These are phyloP conservation scores for Hemichromis elongatus DNA, from an alignment of 2,113 vertebrate genomes.

Conservation along the genomic window DNA sequence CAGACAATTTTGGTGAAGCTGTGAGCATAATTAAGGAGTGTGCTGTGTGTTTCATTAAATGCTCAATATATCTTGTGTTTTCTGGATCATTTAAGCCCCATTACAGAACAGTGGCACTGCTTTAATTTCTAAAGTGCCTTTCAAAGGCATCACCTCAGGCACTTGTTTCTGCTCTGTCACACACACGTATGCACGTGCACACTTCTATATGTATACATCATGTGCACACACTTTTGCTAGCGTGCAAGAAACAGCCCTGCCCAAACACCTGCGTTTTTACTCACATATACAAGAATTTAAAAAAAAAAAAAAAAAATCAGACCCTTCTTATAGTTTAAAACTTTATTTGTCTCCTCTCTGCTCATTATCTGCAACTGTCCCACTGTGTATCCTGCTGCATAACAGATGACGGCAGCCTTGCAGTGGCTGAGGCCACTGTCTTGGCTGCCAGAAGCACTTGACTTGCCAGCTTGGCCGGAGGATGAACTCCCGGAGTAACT, in stretches of 20 bases:
- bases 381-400: slow-evolving; percentile 16
- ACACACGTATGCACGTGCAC: background rate
- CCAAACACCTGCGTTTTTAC: background rate
- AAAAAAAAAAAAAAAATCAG: background rate
- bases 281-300: background rate
- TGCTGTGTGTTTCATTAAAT: slow-evolving; percentile 77
- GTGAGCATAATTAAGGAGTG: slow-evolving; percentile 63
- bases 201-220: background rate
- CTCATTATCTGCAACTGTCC: background rate
- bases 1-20: slow-evolving; percentile 30
- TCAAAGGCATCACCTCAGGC: slow-evolving; percentile 75
- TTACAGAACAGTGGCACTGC: slow-evolving; percentile 76
- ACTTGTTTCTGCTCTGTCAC: slow-evolving; percentile 38
- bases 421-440: slow-evolving; percentile 6
- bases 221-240: background rate
- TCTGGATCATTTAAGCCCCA: slow-evolving; percentile 84
- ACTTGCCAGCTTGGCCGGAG: slow-evolving; percentile 55
- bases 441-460: slow-evolving; percentile 48
- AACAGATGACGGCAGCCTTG: slow-evolving; percentile 58
- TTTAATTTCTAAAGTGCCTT: slow-evolving; percentile 83
- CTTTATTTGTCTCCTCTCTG: background rate
- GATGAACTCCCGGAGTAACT: slow-evolving; percentile 52
- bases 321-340: background rate
- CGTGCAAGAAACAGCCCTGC: background rate
- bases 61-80: slow-evolving; percentile 82